Evolutionary conservation across 2,888 invertebrate species (phyloP).

Genomic region (Cyclophora albipunctata): DNA sequence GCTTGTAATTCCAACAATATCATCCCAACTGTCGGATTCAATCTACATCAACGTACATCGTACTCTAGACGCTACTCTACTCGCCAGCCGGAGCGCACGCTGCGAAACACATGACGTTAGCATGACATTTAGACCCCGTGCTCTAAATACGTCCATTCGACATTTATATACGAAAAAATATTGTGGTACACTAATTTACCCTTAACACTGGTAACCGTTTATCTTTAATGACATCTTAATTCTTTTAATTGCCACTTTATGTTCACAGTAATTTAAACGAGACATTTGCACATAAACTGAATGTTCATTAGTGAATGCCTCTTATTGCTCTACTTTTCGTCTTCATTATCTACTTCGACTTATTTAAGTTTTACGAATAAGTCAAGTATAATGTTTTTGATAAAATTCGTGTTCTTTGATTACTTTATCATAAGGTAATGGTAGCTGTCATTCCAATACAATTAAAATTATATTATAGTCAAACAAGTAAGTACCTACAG

Average conservation of each 20-base stretch:
- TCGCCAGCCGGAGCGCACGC: conserved; percentile 25
- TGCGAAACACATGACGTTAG: conserved; percentile 27
- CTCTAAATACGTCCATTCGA: conserved; percentile 28
- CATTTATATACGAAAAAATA: conserved; percentile 19
- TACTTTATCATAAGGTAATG: too few relatives aligned
- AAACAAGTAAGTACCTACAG: too few relatives aligned
- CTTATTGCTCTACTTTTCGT: conserved; percentile 10
- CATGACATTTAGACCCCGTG: conserved; percentile 37
- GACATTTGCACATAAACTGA: conserved; percentile 14
- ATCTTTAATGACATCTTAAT: conserved; percentile 26
- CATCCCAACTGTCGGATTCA: conserved; percentile 61
- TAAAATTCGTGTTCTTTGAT: too few relatives aligned
- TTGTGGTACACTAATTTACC: conserved; percentile 17
- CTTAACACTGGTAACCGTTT: conserved; percentile 17
- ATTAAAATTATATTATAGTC: too few relatives aligned
- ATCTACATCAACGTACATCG: conserved; percentile 40
- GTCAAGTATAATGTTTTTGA: too few relatives aligned
- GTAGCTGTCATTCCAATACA: too few relatives aligned
- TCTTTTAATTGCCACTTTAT: conserved; percentile 28
- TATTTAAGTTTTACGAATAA: too few relatives aligned
- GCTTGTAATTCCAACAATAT: conserved; percentile 73
- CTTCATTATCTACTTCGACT: neutral
- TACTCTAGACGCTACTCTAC: conserved; percentile 1
- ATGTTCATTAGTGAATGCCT: conserved; percentile 14
- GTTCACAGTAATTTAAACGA: conserved; percentile 27